Evolutionary conservation across 2,888 invertebrate species (phyloP).

Genomic region (Aporophyla lueneburgensis): DNA sequence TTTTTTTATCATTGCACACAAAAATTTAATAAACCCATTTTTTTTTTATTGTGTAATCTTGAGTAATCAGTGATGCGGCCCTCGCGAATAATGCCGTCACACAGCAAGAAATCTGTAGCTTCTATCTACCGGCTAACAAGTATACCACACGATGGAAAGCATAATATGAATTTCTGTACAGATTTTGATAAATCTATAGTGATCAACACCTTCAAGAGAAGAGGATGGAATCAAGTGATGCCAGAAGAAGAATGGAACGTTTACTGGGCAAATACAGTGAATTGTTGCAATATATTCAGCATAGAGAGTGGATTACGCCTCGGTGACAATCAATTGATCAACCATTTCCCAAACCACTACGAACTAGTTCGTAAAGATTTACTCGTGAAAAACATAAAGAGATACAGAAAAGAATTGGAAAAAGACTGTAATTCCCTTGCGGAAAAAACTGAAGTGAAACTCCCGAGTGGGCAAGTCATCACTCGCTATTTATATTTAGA

Average conservation of each 20-base stretch:
- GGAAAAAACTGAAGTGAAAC: slow-evolving; percentile 91
- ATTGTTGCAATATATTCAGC: slow-evolving; percentile 96
- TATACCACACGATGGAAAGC: slow-evolving; percentile 92
- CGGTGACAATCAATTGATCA: slow-evolving; percentile 97
- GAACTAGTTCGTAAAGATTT: slow-evolving; percentile 98
- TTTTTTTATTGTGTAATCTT: slow-evolving; percentile 2
- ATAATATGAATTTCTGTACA: slow-evolving; percentile 80
- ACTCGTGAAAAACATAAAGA: slow-evolving; percentile 98
- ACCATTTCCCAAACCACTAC: slow-evolving; percentile 98
- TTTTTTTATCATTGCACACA: slow-evolving; percentile 25
- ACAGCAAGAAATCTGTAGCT: slow-evolving; percentile 93
- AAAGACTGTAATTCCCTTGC: slow-evolving; percentile 96
- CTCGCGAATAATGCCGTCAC: slow-evolving; percentile 47
- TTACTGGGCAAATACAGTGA: slow-evolving; percentile 97
- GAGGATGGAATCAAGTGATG: slow-evolving; percentile 94
- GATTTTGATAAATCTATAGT: slow-evolving; percentile 80
- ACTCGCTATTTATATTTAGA: slow-evolving; percentile 95
- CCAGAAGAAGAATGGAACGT: slow-evolving; percentile 98
- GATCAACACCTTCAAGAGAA: slow-evolving; percentile 73
- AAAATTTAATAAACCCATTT: not conserved
- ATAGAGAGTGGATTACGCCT: slow-evolving; percentile 76
- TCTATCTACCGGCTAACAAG: slow-evolving; percentile 59
- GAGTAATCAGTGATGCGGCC: slow-evolving; percentile 32
- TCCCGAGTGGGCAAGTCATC: slow-evolving; percentile 91
- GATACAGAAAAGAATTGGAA: slow-evolving; percentile 97